Percentiles rank a stretch among this genome's conserved stretches.
Evolutionary conservation across 2,888 invertebrate genomes (phyloP).

Genomic region (Linnaemya tessellans): DNA sequence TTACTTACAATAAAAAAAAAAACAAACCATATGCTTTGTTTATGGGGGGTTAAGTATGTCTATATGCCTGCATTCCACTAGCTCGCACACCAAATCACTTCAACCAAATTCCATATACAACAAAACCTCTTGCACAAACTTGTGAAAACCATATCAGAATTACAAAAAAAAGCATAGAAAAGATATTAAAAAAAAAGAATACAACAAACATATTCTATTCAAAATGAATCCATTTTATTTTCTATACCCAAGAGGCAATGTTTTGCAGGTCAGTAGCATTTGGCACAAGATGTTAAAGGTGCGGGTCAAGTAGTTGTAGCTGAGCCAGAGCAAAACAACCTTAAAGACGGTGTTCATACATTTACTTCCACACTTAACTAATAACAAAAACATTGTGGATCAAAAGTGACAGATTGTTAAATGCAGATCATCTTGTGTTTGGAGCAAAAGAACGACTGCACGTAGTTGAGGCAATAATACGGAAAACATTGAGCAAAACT

Average conservation of each 20-base stretch:
- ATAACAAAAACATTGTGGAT: slow-evolving; percentile 38
- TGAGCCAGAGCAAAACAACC: slow-evolving; percentile 40
- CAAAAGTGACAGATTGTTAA: slow-evolving; percentile 55
- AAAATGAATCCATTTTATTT: slow-evolving; percentile 14
- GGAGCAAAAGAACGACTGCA: slow-evolving; percentile 4
- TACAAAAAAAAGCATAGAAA: too few species aligned
- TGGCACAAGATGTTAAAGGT: slow-evolving; percentile 10
- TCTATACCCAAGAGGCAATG: too few species aligned
- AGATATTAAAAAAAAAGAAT: too few species aligned
- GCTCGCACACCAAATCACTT: too few species aligned
- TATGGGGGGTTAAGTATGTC: too few species aligned
- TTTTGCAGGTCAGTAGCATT: background rate
- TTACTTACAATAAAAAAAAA: too few species aligned
- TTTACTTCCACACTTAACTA: background rate
- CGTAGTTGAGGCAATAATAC: slow-evolving; percentile 40
- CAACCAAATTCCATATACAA: too few species aligned
- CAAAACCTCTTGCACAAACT: too few species aligned
- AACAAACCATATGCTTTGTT: too few species aligned
- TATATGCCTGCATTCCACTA: too few species aligned
- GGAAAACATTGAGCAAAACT: slow-evolving; percentile 49
- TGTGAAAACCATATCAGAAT: too few species aligned
- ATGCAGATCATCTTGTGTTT: slow-evolving; percentile 42
- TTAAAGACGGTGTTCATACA: background rate
- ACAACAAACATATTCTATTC: too few species aligned
- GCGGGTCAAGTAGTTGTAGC: slow-evolving; percentile 41